These are phyloP conservation scores for Theretra japonica DNA, from an alignment of 2,888 invertebrate species.

Conservation along the genomic window DNA sequence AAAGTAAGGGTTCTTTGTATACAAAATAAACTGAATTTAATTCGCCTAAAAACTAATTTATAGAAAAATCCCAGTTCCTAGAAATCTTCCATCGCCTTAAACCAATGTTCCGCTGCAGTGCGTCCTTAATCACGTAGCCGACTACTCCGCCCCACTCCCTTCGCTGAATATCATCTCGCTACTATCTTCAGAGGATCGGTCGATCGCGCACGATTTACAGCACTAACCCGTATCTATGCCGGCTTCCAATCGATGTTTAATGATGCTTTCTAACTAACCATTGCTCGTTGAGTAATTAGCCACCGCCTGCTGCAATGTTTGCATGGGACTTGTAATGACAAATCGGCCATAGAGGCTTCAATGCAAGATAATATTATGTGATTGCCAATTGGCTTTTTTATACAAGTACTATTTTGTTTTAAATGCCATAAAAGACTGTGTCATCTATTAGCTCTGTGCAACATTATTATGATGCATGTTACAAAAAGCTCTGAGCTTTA, in stretches of 20 bases:
- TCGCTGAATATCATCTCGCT: conserved; percentile 9
- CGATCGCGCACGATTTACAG: conserved; percentile 9
- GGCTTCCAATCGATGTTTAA: conserved; percentile 6
- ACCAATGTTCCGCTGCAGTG: background rate
- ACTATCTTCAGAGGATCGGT: background rate
- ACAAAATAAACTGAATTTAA: background rate
- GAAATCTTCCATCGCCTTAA: background rate
- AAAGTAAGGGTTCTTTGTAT: too few species aligned
- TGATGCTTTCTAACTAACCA: conserved; percentile 13
- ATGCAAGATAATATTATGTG: too few species aligned
- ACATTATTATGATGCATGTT: too few species aligned
- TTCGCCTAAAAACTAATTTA: background rate
- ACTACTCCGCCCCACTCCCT: background rate
- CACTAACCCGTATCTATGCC: background rate
- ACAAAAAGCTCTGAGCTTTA: too few species aligned
- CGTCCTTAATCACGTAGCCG: conserved; percentile 21
- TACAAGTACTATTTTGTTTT: too few species aligned
- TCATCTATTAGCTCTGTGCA: too few species aligned
- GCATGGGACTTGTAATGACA: background rate
- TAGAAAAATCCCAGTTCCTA: background rate
- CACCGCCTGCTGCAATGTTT: background rate
- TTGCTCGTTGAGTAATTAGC: conserved; percentile 8
- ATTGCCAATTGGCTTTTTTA: too few species aligned
- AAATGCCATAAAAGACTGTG: too few species aligned
- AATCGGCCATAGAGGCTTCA: background rate